Base-by-base conservation (phyloP, 2,113 vertebrate species). In the Eclectus roratus region DNA sequence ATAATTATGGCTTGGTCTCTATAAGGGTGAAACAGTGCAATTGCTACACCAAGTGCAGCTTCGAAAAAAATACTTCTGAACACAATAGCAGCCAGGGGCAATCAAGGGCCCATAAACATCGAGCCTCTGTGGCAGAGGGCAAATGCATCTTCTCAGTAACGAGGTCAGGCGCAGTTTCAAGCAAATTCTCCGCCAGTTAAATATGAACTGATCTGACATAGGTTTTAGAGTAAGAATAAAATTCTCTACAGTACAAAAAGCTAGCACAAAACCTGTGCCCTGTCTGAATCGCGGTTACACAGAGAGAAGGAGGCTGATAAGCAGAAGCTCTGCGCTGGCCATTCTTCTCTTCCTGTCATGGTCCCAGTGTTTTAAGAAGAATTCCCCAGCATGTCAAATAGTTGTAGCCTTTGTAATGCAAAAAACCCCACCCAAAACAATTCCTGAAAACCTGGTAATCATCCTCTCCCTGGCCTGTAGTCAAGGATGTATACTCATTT, bases 31-130 rank as follows among this genome's bases (percentile, higher is more conserved):
- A 92, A 85, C 13, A 11, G 29, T 88, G 61, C 56, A 83, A 94
- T 84, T 86, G 80, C 61, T 90, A 33, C 29, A 68, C 47, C 35
- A 79, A 96, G 49, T 68, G 39, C 92, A 74, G 72, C 69, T 86
- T 90, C 24, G 89, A 39, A 76, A 85, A 91, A 87, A 68, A 47
- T 47, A 69, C 88, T 96, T 95, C 53, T 76, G 92, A 89, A 46
- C 88, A 95, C 86, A 93, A 93, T 84, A 79, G 80, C 56, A 72
- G 77, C 46, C 86, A 20, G 50, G 52, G 61, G 41, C 73, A 92
- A 93, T 94, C 91, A 96, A 77, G 66, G 77, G 58, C 65, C 84
- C 70, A 85, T 95, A 96, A 96, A 94, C 53, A 73, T 33, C 4
- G n/a, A 85, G 71, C 37, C 17, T 93, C 80, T 24, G 61, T 91